Evolutionary conservation across 2,797 vertebrate species (phyloP), one percentile per base, ranked within the genome.

Genomic region (Gymnocypris eckloni): DNA sequence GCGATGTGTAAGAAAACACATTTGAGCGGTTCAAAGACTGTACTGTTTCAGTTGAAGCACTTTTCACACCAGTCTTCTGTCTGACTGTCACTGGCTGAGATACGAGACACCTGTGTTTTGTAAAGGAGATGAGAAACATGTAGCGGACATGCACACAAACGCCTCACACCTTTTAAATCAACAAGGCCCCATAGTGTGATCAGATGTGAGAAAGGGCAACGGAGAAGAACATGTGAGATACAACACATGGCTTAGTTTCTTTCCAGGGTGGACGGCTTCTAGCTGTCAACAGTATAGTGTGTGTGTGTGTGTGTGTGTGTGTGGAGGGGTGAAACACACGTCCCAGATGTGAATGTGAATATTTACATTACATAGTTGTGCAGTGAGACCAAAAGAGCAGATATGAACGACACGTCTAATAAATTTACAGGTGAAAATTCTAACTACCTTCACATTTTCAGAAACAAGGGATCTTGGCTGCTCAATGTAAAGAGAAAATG

Each of bases 341-440:
- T 54, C 87, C 91, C 93, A 93, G 89, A 88, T 95, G 93, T 88
- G 88, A 85, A 89, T 89, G 86, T 87, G 79, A 93, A 88, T 92
- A 90, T 95, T 94, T 94, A 84, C 54, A 93, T 86, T 85, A 41
- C 86, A 88, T 85, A 18, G 82, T 92, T 93, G 0, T 92, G 89
- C 90, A 82, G 73, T 9, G 54, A 90, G 90, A 94, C 93, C 91
- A 93, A 93, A 94, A 92, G 33, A 39, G 50, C 78, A 88, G 91
- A 92, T 88, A 91, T 92, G 85, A 90, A 90, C 92, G 92, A 93
- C 92, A 92, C 91, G 33, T 93, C 93, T 83, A 89, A 92, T 89
- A 93, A 89, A 93, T 94, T 92, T 92, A 87, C 85, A 90, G 87
- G 87, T 71, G 43, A 73, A 66, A 77, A 70, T 91, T 92, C 72